Percentiles rank a stretch among this genome's conserved stretches.
These are phyloP conservation scores for Microchrysa polita DNA, from an alignment of 2,888 invertebrate genomes.

Conservation along the genomic window DNA sequence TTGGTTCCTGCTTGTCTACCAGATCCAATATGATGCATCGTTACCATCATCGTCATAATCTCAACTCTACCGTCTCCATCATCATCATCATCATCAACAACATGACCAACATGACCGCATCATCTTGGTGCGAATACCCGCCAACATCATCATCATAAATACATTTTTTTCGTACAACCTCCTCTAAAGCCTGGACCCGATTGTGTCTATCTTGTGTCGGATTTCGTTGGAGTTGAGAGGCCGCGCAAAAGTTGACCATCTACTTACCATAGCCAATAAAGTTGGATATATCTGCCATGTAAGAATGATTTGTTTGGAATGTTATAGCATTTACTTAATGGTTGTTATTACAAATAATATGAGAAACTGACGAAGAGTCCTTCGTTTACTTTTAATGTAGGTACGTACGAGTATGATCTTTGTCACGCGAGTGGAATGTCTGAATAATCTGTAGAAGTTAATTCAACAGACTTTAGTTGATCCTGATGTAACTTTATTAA, in stretches of 20 bases:
- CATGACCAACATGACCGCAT: too few species aligned
- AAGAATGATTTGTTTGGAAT: slow-evolving; percentile 34
- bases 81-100: too few species aligned
- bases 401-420: too few species aligned
- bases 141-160: too few species aligned
- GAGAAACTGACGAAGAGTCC: slow-evolving; percentile 1
- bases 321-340: slow-evolving; percentile 34
- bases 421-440: too few species aligned
- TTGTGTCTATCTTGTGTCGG: too few species aligned
- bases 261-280: slow-evolving; percentile 26
- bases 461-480: background rate
- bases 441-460: too few species aligned
- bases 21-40: background rate
- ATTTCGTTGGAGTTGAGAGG: background rate
- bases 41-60: background rate
- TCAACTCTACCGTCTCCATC: too few species aligned
- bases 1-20: slow-evolving; percentile 30
- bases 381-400: background rate
- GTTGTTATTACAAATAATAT: slow-evolving; percentile 18
- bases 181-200: too few species aligned
- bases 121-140: too few species aligned
- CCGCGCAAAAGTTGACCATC: background rate
- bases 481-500: background rate
- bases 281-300: slow-evolving; percentile 33
- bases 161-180: too few species aligned